phyloP scores from a whole-genome alignment of 2,113 vertebrate genomes.

The Arvicanthis niloticus region DNA sequence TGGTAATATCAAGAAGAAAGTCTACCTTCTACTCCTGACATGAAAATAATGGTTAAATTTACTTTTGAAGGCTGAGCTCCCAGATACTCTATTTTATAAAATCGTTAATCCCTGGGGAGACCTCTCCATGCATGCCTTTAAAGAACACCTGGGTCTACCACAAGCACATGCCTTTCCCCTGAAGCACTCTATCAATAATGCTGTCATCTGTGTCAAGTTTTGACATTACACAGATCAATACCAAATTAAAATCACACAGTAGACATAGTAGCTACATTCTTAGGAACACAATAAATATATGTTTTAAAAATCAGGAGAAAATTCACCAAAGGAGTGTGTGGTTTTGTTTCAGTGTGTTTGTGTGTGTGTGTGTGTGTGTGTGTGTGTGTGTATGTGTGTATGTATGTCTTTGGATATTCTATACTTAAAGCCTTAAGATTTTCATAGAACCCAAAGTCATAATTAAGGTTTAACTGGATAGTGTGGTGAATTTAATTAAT shows the following conservation, averaged over 20 bases:
- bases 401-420: background rate
- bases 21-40: background rate
- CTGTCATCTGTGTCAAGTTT: conserved; percentile 11
- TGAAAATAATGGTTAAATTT: conserved; percentile 27
- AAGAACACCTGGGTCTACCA: background rate
- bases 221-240: conserved; percentile 52
- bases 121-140: background rate
- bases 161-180: background rate
- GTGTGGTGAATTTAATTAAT: background rate
- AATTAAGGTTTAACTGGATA: background rate
- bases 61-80: background rate
- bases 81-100: conserved; percentile 42
- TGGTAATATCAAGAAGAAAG: background rate
- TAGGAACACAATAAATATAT: background rate
- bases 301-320: conserved; percentile 14
- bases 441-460: background rate
- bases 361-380: background rate
- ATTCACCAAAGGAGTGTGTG: background rate
- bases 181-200: conserved; percentile 24
- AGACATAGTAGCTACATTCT: background rate
- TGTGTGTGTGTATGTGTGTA: too few relatives aligned
- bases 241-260: conserved; percentile 49
- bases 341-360: background rate
- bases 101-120: background rate
- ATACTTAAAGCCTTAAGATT: background rate